phyloP scores from a whole-genome alignment of 2,888 invertebrate species.

The Cephus nigrinus region DNA sequence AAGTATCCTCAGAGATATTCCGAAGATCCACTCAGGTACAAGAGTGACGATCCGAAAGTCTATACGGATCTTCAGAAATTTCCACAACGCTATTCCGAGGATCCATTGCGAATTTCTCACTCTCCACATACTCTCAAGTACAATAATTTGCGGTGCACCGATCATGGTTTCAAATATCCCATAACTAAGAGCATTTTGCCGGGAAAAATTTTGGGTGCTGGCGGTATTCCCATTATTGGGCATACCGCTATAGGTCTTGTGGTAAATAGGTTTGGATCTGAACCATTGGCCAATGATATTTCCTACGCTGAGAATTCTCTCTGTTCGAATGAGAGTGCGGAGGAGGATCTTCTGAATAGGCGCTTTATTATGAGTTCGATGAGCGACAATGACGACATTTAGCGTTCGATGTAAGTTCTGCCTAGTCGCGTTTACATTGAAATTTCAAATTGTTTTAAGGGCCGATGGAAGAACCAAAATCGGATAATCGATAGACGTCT shows the following conservation, averaged over 20 bases:
- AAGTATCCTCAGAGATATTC: conserved; percentile 55
- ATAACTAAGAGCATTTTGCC: conserved; percentile 52
- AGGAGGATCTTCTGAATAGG: conserved; percentile 53
- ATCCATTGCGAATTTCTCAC: conserved; percentile 47
- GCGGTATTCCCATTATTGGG: conserved; percentile 58
- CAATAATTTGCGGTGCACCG: conserved; percentile 54
- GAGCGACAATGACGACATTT: conserved; percentile 53
- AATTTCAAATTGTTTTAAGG: background rate
- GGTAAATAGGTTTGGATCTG: conserved; percentile 59
- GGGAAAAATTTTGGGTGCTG: conserved; percentile 51
- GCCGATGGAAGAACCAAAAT: background rate
- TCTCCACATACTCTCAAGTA: conserved; percentile 52
- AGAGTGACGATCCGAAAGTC: conserved; percentile 39
- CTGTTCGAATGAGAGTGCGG: conserved; percentile 46
- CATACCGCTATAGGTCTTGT: conserved; percentile 60
- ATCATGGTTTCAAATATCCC: conserved; percentile 53
- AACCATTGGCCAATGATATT: conserved; percentile 41
- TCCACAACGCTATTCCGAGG: conserved; percentile 57
- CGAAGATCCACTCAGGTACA: conserved; percentile 48
- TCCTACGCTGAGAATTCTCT: conserved; percentile 49
- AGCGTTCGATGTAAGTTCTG: conserved; percentile 11
- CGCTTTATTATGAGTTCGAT: conserved; percentile 53
- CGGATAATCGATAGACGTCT: background rate
- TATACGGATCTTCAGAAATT: conserved; percentile 56
- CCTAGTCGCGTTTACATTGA: background rate